phyloP scores from a whole-genome alignment of 2,113 vertebrate species.

The Vombatus ursinus region DNA sequence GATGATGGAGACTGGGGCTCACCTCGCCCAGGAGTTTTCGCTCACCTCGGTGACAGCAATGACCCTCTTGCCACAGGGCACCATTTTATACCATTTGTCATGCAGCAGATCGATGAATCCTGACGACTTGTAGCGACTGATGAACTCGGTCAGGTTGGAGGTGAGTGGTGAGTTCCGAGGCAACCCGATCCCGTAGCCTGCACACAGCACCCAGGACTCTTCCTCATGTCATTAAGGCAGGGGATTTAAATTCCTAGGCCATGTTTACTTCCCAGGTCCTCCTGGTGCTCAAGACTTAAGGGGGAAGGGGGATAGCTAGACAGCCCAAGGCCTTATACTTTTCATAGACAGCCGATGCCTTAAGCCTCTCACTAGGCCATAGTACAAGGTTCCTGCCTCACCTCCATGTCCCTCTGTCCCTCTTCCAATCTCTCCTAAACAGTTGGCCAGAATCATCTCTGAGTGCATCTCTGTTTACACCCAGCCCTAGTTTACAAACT shows the following conservation, averaged over 20 bases:
- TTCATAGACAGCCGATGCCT: no score
- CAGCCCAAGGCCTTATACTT: no score
- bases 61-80: conserved; percentile 93
- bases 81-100: conserved; percentile 97
- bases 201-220: rapidly evolving
- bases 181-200: conserved; percentile 94
- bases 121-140: conserved; percentile 94
- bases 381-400: no score
- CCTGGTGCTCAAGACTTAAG: background rate
- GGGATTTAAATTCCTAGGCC: background rate
- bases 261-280: background rate
- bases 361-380: background rate
- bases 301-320: background rate
- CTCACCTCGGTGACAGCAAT: conserved; percentile 92
- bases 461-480: background rate
- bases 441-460: background rate
- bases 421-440: background rate
- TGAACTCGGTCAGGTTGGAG: conserved; percentile 92
- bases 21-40: background rate
- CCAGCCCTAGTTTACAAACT: no score
- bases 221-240: background rate
- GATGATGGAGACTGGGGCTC: background rate
- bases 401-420: no score
- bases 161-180: conserved; percentile 92
- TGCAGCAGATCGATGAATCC: conserved; percentile 95